phyloP scores from a whole-genome alignment of 2,888 invertebrate genomes.

The Glyphotaelius pellucidus region DNA sequence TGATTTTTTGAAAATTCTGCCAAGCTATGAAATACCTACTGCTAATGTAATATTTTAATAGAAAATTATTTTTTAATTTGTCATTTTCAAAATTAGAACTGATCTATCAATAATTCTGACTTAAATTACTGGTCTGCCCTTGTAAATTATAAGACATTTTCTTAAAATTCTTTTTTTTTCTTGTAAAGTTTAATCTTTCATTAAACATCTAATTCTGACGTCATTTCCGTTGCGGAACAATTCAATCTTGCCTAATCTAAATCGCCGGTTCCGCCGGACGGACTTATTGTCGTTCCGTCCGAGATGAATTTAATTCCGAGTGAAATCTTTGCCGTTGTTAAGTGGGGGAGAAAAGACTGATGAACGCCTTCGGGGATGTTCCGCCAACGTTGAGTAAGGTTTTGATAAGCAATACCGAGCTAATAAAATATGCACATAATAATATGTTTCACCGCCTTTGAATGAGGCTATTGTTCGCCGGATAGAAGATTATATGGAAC shows the following conservation, averaged over 20 bases:
- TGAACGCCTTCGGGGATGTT: background rate
- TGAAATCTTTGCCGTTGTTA: slow-evolving; percentile 9
- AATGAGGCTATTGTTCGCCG: background rate
- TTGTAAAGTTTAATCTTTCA: too few relatives aligned
- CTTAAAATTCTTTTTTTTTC: too few relatives aligned
- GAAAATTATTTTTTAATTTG: too few relatives aligned
- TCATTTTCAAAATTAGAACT: too few relatives aligned
- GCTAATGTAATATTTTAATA: too few relatives aligned
- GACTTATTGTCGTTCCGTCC: background rate
- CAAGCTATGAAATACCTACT: too few relatives aligned
- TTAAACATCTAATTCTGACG: background rate
- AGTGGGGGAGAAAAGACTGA: slow-evolving; percentile 10
- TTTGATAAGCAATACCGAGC: background rate
- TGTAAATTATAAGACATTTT: too few relatives aligned
- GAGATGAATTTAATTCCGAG: slow-evolving; percentile 27
- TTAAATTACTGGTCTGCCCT: too few relatives aligned
- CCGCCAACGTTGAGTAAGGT: slow-evolving; percentile 2
- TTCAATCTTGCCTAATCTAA: background rate
- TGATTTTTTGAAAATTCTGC: too few relatives aligned
- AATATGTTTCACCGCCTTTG: background rate
- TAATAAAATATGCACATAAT: slow-evolving; percentile 2
- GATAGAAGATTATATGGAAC: background rate
- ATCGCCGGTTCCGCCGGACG: background rate
- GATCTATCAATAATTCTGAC: too few relatives aligned
- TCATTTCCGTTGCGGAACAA: background rate